Evolutionary conservation across 1,140 invertebrate genomes (phyloP).

Genomic region (Anoplophora glabripennis): DNA sequence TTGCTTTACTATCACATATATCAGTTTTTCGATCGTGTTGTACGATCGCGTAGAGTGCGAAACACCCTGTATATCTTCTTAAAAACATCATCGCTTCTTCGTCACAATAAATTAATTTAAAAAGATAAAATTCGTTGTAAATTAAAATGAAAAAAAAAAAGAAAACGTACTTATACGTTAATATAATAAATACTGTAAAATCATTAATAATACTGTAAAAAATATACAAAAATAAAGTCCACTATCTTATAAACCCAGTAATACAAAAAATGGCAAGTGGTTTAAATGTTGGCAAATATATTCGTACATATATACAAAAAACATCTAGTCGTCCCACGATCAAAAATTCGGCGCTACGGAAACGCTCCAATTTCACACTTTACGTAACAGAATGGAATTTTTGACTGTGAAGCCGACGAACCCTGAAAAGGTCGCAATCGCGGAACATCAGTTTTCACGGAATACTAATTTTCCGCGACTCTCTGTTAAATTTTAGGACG

Average conservation of each 20-base stretch:
- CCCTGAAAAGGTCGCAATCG: no score
- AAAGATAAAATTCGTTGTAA: conserved; percentile 10
- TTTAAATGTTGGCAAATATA: conserved; percentile 26
- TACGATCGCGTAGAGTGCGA: neutral
- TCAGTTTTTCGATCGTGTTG: no score
- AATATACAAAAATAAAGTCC: conserved; percentile 32
- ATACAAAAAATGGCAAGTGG: conserved; percentile 33
- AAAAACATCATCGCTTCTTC: neutral
- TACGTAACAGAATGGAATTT: no score
- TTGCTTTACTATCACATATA: no score
- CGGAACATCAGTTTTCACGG: no score
- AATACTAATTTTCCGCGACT: no score
- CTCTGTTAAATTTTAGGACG: conserved; percentile 13
- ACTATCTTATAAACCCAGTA: conserved; percentile 23
- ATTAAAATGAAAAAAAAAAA: neutral
- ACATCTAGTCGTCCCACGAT: neutral
- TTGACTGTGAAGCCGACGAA: no score
- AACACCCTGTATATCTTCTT: neutral
- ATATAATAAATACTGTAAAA: conserved; percentile 22
- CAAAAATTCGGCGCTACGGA: no score
- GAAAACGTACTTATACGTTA: conserved; percentile 14
- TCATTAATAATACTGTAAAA: conserved; percentile 33
- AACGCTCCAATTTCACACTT: no score
- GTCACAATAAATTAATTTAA: neutral
- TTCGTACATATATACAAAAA: conserved; percentile 25